Percentiles rank a stretch among this genome's conserved stretches.
Evolutionary conservation across 2,888 invertebrate genomes (phyloP).

Genomic region (Spisula solida): DNA sequence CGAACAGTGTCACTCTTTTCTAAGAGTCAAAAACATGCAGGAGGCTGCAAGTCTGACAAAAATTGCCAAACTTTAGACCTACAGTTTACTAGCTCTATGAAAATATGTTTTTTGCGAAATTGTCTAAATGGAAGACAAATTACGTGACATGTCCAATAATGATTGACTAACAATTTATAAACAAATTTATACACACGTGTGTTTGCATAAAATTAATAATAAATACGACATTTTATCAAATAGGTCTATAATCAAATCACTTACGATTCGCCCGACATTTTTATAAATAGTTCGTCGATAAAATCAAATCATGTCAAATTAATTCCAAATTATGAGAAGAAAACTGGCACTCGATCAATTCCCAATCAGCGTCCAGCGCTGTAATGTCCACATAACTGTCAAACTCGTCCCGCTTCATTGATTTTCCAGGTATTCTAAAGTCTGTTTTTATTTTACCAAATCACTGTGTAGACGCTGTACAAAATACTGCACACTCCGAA

Average conservation of each 20-base stretch:
- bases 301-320: slow-evolving; percentile 1
- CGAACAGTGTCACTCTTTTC: no score
- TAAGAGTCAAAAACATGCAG: no score
- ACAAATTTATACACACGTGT: slow-evolving; percentile 2
- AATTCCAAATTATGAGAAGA: slow-evolving; percentile 42
- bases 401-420: slow-evolving; percentile 14
- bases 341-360: slow-evolving; percentile 11
- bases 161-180: background rate
- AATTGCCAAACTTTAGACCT: no score
- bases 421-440: slow-evolving; percentile 14
- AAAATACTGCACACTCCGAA: background rate
- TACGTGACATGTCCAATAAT: background rate
- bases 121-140: no score
- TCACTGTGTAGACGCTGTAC: background rate
- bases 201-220: background rate
- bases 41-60: no score
- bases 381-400: slow-evolving; percentile 9
- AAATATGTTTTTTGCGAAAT: no score
- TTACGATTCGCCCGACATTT: slow-evolving; percentile 67
- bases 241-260: slow-evolving; percentile 26
- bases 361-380: slow-evolving; percentile 41
- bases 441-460: background rate
- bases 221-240: background rate
- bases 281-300: background rate
- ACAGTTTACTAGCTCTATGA: no score